Percentiles rank a stretch among this genome's conserved stretches.
phyloP scores from a whole-genome alignment of 2,113 vertebrate genomes.

The Piliocolobus tephrosceles region DNA sequence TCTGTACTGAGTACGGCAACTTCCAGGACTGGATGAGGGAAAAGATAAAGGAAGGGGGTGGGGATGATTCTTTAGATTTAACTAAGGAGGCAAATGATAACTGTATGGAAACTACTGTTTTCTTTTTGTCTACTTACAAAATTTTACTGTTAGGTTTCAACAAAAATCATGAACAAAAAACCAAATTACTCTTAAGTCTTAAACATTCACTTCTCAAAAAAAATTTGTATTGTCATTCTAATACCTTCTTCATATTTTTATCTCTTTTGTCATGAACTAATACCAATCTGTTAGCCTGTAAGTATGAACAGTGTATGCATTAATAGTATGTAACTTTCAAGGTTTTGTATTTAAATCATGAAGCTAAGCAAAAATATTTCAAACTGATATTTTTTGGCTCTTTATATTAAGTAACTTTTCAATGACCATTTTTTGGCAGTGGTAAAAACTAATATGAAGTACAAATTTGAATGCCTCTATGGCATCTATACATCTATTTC shows the following conservation, averaged over 20 bases:
- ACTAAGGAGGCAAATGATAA: not conserved
- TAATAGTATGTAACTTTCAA: not conserved
- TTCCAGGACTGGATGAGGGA: conserved; percentile 90
- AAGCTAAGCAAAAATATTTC: conserved; percentile 24
- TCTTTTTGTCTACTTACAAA: not conserved
- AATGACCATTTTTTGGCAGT: not conserved
- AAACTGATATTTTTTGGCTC: not conserved
- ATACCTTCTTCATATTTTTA: not conserved
- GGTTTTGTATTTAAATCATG: not conserved
- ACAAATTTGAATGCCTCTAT: not conserved
- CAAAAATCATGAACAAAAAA: not conserved
- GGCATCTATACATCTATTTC: not conserved
- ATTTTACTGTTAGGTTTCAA: not conserved
- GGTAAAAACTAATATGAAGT: not conserved
- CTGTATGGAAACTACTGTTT: not conserved
- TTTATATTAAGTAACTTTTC: not conserved
- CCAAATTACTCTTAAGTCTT: not conserved
- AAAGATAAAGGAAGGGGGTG: conserved; percentile 20
- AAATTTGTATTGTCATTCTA: not conserved
- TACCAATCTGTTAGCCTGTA: not conserved
- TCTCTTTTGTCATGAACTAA: not conserved
- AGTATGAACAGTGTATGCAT: not conserved
- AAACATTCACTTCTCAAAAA: not conserved
- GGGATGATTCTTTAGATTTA: not conserved
- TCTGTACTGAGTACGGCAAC: conserved; percentile 98